These are phyloP conservation scores for Lagria hirta DNA, from an alignment of 2,888 invertebrate species.

Conservation along the genomic window DNA sequence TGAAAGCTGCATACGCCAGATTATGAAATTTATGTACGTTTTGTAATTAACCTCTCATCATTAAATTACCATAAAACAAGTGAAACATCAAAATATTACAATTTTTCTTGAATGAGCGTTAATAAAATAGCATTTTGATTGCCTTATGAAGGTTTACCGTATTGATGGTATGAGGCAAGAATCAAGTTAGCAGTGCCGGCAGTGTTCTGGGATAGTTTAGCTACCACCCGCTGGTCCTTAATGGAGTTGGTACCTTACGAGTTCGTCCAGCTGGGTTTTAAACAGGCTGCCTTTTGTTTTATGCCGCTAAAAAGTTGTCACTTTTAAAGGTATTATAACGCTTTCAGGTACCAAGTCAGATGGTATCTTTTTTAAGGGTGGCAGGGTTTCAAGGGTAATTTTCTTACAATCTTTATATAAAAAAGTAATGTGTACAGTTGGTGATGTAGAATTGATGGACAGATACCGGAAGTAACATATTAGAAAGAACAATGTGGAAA, in stretches of 20 bases:
- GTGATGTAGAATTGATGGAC: no score
- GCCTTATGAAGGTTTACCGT: conserved; percentile 14
- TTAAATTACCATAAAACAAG: conserved; percentile 23
- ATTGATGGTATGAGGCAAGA: conserved; percentile 21
- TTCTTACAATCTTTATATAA: no score
- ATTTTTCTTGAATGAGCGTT: conserved; percentile 9
- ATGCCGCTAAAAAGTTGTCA: no score
- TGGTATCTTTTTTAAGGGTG: no score
- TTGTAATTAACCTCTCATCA: conserved; percentile 15
- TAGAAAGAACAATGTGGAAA: conserved; percentile 45
- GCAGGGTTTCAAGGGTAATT: not conserved
- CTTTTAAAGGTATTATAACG: no score
- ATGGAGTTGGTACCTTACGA: conserved; percentile 41
- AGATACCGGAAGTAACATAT: conserved; percentile 42
- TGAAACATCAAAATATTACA: conserved; percentile 25
- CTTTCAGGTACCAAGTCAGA: no score
- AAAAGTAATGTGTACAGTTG: not conserved
- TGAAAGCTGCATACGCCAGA: conserved; percentile 13
- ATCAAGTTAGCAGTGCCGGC: conserved; percentile 22
- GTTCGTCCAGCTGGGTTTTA: no score
- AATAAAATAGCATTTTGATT: conserved; percentile 16
- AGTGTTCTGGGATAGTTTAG: conserved; percentile 35
- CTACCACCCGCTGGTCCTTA: conserved; percentile 44
- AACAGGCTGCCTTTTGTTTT: no score
- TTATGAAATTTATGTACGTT: no score